These are phyloP conservation scores for Paradoxurus hermaphroditus DNA, from an alignment of 2,113 vertebrate genomes.

Conservation along the genomic window DNA sequence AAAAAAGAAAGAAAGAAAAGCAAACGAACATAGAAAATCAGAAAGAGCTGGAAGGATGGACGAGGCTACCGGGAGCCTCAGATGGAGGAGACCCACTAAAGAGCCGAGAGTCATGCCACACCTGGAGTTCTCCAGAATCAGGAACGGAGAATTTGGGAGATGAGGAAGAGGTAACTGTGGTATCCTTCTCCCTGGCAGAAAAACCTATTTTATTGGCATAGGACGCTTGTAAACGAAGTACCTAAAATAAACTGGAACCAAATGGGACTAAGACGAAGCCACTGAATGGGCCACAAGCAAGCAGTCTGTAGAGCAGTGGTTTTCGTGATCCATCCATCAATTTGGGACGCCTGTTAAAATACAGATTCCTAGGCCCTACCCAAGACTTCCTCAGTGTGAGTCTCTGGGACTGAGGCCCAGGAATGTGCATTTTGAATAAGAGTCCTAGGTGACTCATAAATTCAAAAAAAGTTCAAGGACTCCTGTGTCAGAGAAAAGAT, in stretches of 20 bases:
- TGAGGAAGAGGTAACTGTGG: neutral
- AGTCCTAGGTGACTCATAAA: neutral
- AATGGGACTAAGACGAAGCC: neutral
- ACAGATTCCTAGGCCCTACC: neutral
- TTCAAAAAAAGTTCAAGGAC: neutral
- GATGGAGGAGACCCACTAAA: neutral
- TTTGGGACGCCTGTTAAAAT: neutral
- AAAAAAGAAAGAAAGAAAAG: neutral
- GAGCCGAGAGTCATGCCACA: accelerated
- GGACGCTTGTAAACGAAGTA: neutral
- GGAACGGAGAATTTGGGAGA: neutral
- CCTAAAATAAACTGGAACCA: neutral
- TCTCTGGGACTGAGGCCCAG: neutral
- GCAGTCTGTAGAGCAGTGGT: neutral
- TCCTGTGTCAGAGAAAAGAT: neutral
- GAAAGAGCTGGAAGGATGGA: neutral
- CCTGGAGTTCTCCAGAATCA: neutral
- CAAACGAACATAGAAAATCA: neutral
- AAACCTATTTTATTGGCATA: neutral
- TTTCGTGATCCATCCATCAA: neutral
- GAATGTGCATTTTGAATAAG: neutral
- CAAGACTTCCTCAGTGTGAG: neutral
- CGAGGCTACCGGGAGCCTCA: neutral
- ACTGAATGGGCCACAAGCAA: neutral
- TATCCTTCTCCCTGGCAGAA: neutral